Percentiles rank a stretch among this genome's conserved stretches.
Evolutionary conservation across 1,140 invertebrate genomes (phyloP).

Genomic region (Euura lappo): DNA sequence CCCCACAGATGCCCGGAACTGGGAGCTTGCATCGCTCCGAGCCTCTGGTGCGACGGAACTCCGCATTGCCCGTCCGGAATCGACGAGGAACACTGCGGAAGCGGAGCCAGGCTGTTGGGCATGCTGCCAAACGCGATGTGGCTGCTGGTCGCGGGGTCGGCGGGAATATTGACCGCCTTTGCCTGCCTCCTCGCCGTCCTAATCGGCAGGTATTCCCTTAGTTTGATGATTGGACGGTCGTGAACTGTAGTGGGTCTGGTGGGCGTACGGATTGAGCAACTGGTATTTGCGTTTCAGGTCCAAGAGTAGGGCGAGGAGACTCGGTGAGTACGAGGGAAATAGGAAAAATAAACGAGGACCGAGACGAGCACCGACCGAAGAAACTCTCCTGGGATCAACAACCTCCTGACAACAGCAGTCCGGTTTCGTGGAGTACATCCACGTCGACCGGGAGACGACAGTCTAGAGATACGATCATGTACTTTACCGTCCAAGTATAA

Average conservation of each 20-base stretch:
- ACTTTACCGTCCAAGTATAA: conserved; percentile 51
- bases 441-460: conserved; percentile 87
- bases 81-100: conserved; percentile 78
- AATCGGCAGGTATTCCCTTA: conserved; percentile 50
- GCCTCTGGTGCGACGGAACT: conserved; percentile 87
- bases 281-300: conserved; percentile 37
- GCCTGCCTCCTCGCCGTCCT: conserved; percentile 55
- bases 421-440: conserved; percentile 87
- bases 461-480: conserved; percentile 65
- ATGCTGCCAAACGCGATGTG: conserved; percentile 59
- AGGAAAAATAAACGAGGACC: conserved; percentile 27
- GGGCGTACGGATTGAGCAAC: background rate
- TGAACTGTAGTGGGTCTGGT: background rate
- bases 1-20: conserved; percentile 84
- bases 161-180: conserved; percentile 58
- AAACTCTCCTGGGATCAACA: conserved; percentile 56
- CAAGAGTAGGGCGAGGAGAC: conserved; percentile 49
- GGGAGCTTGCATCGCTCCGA: conserved; percentile 84
- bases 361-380: conserved; percentile 56
- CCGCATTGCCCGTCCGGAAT: conserved; percentile 84
- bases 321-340: conserved; percentile 41
- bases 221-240: background rate
- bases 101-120: conserved; percentile 53
- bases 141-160: conserved; percentile 54
- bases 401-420: conserved; percentile 80